These are phyloP conservation scores for Erebia ligea DNA, from an alignment of 2,888 invertebrate species.

Conservation along the genomic window DNA sequence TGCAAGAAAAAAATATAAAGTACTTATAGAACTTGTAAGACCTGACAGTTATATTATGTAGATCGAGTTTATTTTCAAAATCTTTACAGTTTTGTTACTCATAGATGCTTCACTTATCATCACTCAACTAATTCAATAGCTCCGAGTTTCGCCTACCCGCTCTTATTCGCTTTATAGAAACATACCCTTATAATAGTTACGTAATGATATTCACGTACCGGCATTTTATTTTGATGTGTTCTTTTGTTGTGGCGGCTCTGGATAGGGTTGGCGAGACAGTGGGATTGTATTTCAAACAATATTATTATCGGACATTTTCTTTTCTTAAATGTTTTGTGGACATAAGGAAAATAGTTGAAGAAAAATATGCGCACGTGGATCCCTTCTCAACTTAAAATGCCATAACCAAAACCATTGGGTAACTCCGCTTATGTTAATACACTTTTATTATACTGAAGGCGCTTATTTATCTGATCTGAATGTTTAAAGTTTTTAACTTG, in stretches of 20 bases:
- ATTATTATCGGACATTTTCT: constrained; percentile 1
- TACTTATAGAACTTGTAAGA: too few species aligned
- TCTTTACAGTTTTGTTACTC: too few species aligned
- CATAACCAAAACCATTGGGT: not conserved
- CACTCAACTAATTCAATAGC: too few species aligned
- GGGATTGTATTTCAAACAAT: constrained; percentile 2
- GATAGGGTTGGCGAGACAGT: constrained; percentile 29
- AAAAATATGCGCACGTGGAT: not conserved
- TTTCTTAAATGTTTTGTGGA: not conserved
- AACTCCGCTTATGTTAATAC: not conserved
- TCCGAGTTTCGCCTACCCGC: too few species aligned
- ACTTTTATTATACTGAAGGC: not conserved
- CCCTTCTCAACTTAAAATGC: not conserved
- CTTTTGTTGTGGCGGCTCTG: constrained; percentile 36
- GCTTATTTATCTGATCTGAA: not conserved
- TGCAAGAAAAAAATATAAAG: too few species aligned
- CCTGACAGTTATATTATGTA: too few species aligned
- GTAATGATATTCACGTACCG: constrained; percentile 44
- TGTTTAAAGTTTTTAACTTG: not conserved
- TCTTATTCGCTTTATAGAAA: not conserved
- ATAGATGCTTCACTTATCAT: too few species aligned
- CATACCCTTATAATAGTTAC: constrained; percentile 30
- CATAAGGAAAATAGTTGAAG: constrained; percentile 6
- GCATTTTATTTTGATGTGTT: constrained; percentile 40
- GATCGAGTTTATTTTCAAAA: too few species aligned